Base-by-base conservation (phyloP, 1,140 invertebrate species). In the Streblospio benedicti region DNA sequence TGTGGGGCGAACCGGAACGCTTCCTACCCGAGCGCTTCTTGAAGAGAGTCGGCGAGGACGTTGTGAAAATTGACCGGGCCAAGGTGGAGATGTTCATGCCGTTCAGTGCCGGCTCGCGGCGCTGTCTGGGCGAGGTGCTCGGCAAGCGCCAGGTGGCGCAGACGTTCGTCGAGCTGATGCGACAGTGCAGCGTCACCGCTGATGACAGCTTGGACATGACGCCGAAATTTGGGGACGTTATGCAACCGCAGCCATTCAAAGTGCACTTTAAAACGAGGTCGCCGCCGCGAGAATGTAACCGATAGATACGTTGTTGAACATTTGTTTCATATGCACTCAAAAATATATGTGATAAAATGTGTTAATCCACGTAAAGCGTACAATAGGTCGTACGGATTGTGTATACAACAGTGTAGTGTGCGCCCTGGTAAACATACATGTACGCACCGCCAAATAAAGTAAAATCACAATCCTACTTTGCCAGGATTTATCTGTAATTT, bases 1-100 rank as follows among this genome's bases (percentile, higher is more conserved):
- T 65, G 1, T 89, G 86, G 85, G 76, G 79, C 1, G 81, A 88
- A 70, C 86, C 87, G 0, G 76, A 86, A 38, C 75, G 78, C 27
- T 89, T 88, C 63, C 76, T 82, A 1, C 86, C 86, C 0, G 85
- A 87, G 64, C 74, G 87, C 56, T 80, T 79, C 62, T 60, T 80
- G 5, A 31, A n/a, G 25, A 35, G 5, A 35, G 32, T 32, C 12
- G 18, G 52, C 14, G 50, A 51, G 16, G 5, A 4, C 25, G 23
- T 5, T 18, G 41, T 31, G 12, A 23, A 18, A 41, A 9, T 57
- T 9, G 35, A 54, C 12, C 30, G 38, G 18, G 32, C 41, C 35
- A 12, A 25, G n/a, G 30, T 28, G 23, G 35, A 54, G 14, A 30
- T 27, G 30, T 54, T 54, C 27, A 30, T 38, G 16, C 59, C 59